A percentile compares a stretch with the other conserved stretches of the same genome.
These are phyloP conservation scores for Amiota minor DNA, from an alignment of 2,888 invertebrate species.

Conservation along the genomic window DNA sequence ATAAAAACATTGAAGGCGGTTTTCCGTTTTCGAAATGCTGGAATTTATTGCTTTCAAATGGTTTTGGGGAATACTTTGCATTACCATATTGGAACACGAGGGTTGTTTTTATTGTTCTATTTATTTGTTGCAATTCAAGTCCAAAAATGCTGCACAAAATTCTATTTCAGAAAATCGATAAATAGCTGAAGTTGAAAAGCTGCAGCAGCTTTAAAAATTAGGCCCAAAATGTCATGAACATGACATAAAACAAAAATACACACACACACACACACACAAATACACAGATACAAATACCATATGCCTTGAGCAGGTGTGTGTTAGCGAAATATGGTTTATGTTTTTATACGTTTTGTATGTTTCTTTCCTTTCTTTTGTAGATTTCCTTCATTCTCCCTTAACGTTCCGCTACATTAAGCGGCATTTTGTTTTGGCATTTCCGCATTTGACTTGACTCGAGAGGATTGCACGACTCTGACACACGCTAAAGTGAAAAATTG, in stretches of 20 bases:
- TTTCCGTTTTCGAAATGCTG: conserved; percentile 50
- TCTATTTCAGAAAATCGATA: conserved; percentile 12
- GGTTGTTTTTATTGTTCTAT: not conserved
- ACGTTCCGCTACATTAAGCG: conserved; percentile 60
- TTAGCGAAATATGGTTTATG: too few species aligned
- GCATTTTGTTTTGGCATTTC: conserved; percentile 61
- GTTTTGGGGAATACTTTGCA: conserved; percentile 45
- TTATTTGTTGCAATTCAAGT: not conserved
- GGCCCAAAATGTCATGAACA: too few species aligned
- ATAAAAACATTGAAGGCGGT: conserved; percentile 19
- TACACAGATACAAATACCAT: too few species aligned
- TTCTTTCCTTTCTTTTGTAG: not conserved
- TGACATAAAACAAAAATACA: too few species aligned
- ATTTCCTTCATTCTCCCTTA: not conserved
- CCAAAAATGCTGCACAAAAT: conserved; percentile 4
- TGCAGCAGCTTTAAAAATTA: not conserved
- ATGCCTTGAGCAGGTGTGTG: conserved; percentile 5
- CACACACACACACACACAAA: too few species aligned
- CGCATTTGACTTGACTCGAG: conserved; percentile 43
- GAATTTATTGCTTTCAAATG: conserved; percentile 64
- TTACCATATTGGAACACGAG: not conserved
- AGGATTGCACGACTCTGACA: too few species aligned
- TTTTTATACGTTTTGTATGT: not conserved
- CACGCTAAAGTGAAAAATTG: not conserved
- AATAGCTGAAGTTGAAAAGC: not conserved